These are phyloP conservation scores for Harpegnathos saltator DNA, from an alignment of 1,140 invertebrate genomes.

Conservation along the genomic window DNA sequence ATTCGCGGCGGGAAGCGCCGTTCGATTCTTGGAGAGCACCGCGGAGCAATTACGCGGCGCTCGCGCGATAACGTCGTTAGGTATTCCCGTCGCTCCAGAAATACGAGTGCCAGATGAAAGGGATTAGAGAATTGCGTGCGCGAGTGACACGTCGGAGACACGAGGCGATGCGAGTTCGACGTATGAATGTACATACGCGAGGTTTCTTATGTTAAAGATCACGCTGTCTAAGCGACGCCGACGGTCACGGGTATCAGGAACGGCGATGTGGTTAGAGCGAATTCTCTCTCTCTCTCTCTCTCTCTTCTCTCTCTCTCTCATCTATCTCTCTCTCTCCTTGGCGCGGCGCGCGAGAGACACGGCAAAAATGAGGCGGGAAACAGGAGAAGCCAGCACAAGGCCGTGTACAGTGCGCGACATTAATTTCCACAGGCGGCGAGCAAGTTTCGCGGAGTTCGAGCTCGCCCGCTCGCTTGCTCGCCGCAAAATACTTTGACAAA, in stretches of 20 bases:
- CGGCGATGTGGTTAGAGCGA: constrained; percentile 11
- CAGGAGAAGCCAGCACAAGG: constrained; percentile 48
- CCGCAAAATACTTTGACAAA: constrained; percentile 75
- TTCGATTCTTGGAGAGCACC: constrained; percentile 33
- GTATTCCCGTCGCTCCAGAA: constrained; percentile 51
- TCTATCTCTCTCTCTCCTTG: constrained; percentile 15
- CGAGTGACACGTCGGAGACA: background rate
- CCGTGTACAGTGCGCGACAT: constrained; percentile 52
- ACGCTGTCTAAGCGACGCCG: background rate
- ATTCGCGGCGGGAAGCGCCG: background rate
- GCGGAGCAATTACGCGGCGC: constrained; percentile 41
- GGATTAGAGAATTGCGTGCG: constrained; percentile 40
- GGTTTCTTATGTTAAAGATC: background rate
- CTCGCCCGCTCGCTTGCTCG: constrained; percentile 61
- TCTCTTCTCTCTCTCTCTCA: constrained; percentile 7
- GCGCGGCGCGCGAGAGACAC: constrained; percentile 27
- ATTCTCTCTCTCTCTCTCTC: background rate
- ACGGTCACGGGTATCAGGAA: constrained; percentile 8
- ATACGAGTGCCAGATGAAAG: constrained; percentile 29
- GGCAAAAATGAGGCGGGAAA: constrained; percentile 38
- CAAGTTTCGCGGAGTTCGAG: constrained; percentile 74
- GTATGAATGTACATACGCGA: background rate
- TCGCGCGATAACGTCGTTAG: constrained; percentile 17
- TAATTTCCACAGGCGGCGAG: constrained; percentile 71
- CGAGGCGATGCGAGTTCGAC: background rate